Conservation (phyloP, 2,888 invertebrate species). For the Phengaris alcon region DNA sequence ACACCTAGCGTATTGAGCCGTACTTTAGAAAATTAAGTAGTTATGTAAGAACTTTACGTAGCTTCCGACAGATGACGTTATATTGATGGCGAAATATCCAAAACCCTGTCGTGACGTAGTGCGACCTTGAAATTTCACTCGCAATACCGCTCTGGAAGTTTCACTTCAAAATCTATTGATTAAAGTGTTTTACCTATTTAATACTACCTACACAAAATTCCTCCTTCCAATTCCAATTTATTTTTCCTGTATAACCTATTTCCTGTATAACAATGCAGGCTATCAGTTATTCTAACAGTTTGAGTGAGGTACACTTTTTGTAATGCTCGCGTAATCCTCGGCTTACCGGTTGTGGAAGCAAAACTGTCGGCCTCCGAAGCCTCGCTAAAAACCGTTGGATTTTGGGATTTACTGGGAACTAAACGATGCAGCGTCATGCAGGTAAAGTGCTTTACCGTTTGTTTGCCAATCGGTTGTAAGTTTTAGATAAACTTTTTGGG, state of each 20-base stretch:
- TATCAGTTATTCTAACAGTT: constrained; percentile 32
- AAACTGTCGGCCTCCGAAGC: constrained; percentile 60
- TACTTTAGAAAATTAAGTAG: no score
- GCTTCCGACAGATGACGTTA: no score
- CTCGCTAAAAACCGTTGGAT: constrained; percentile 61
- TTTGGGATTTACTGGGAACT: constrained; percentile 57
- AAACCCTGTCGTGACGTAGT: no score
- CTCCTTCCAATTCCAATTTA: no score
- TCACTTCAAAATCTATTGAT: neutral
- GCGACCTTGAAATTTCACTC: no score
- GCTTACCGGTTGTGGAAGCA: constrained; percentile 57
- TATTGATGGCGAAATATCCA: no score
- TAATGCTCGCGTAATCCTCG: constrained; percentile 51
- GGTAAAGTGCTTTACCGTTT: constrained; percentile 29
- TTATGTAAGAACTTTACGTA: no score
- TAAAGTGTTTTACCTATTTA: neutral
- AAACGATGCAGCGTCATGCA: constrained; percentile 44
- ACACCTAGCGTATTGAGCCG: no score
- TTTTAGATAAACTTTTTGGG: neutral
- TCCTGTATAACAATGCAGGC: constrained; percentile 22
- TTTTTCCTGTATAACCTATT: neutral
- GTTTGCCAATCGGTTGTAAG: constrained; percentile 11
- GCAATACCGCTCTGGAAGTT: neutral
- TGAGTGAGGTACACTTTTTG: constrained; percentile 38
- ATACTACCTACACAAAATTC: neutral